A percentile compares a stretch with the other conserved stretches of the same genome.
Evolutionary conservation across 2,888 invertebrate species (phyloP).

Genomic region (Andrena camellia): DNA sequence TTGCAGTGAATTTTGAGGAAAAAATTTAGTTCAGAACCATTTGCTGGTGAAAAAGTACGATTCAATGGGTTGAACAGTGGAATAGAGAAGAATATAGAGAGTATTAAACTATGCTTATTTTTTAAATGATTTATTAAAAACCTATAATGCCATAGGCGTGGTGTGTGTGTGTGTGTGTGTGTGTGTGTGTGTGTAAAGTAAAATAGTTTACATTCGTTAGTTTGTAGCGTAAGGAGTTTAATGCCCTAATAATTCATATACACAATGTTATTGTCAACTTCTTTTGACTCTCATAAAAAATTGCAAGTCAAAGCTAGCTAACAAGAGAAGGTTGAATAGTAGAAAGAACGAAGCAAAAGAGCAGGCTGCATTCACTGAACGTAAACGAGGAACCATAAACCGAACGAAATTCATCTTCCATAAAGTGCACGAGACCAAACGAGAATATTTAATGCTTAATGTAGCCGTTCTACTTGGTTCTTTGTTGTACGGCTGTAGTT

Average conservation of each 20-base stretch:
- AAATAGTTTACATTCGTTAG: no score
- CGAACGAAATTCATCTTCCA: slow-evolving; percentile 5
- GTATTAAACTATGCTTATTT: neutral
- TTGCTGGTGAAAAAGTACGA: neutral
- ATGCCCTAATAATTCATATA: no score
- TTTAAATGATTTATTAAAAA: neutral
- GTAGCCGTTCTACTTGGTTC: neutral
- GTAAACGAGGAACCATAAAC: neutral
- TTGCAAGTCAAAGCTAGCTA: neutral
- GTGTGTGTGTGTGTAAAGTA: no score
- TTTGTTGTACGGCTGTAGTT: neutral
- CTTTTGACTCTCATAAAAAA: neutral
- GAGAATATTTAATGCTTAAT: slow-evolving; percentile 14
- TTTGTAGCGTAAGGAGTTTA: no score
- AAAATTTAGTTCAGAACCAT: neutral
- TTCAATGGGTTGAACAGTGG: neutral
- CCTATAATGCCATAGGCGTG: no score
- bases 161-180: no score
- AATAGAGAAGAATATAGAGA: neutral
- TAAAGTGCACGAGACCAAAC: neutral
- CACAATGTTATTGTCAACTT: no score
- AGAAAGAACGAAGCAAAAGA: neutral
- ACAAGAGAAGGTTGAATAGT: neutral
- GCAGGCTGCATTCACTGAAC: neutral
- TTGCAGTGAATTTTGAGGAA: neutral